Percentiles rank a stretch among this genome's conserved stretches.
Evolutionary conservation across 2,888 invertebrate genomes (phyloP).

Genomic region (Odontocolon sp.): DNA sequence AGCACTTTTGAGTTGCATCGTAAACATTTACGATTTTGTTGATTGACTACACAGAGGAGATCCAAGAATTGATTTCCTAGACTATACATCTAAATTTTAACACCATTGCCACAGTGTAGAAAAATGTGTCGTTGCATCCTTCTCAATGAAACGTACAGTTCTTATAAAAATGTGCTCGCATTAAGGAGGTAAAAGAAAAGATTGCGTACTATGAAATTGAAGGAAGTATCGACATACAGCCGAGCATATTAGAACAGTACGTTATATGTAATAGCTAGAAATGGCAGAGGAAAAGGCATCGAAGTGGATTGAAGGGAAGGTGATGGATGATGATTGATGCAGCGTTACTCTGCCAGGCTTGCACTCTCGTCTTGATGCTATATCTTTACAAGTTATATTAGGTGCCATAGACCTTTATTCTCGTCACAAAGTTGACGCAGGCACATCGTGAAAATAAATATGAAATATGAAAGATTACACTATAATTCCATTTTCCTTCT

Average conservation of each 20-base stretch:
- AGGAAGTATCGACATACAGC: background rate
- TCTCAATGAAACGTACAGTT: no score
- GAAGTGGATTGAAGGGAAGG: constrained; percentile 32
- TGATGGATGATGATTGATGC: constrained; percentile 53
- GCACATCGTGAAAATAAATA: constrained; percentile 27
- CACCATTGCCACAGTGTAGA: no score
- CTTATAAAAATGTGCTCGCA: background rate
- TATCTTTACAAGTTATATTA: constrained; percentile 16
- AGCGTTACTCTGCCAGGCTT: constrained; percentile 8
- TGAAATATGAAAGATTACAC: no score
- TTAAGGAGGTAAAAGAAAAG: background rate
- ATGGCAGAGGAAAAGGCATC: constrained; percentile 33
- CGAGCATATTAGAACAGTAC: background rate
- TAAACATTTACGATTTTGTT: no score
- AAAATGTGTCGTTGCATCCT: no score
- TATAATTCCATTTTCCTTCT: no score
- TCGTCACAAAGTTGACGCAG: background rate
- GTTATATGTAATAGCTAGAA: background rate
- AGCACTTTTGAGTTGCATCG: no score
- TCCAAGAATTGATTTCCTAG: no score
- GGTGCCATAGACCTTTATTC: background rate
- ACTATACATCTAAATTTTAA: no score
- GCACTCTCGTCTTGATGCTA: background rate
- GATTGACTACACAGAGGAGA: no score
- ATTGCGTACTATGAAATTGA: background rate